Percentiles rank a stretch among this genome's conserved stretches.
Conservation (phyloP, 2,888 invertebrate genomes). For the Eilema caniola region DNA sequence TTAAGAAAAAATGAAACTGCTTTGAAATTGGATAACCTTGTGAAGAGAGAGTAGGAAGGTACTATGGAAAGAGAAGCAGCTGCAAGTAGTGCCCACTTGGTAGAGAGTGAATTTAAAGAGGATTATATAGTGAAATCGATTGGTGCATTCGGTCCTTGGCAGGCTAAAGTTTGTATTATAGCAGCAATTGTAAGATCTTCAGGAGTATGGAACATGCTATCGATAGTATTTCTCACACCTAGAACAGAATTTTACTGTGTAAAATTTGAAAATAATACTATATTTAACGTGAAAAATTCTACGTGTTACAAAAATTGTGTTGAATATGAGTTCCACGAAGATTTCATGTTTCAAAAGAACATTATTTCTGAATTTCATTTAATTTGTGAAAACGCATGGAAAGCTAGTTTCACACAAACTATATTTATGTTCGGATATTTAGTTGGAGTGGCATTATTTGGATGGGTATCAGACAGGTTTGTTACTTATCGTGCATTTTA, state of each 20-base stretch:
- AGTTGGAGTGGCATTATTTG: slow-evolving; percentile 64
- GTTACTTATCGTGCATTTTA: neutral
- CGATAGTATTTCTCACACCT: slow-evolving; percentile 65
- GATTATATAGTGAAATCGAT: slow-evolving; percentile 68
- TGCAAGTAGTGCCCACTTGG: slow-evolving; percentile 33
- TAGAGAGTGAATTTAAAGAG: slow-evolving; percentile 43
- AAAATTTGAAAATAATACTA: slow-evolving; percentile 49
- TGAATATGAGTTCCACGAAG: slow-evolving; percentile 58
- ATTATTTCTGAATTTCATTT: slow-evolving; percentile 65
- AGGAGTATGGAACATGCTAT: slow-evolving; percentile 63
- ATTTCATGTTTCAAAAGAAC: slow-evolving; percentile 57
- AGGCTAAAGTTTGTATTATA: slow-evolving; percentile 56
- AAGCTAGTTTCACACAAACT: slow-evolving; percentile 65
- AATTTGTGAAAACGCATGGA: slow-evolving; percentile 67
- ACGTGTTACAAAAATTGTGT: slow-evolving; percentile 65
- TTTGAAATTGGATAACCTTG: slow-evolving; percentile 8
- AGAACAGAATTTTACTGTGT: slow-evolving; percentile 59
- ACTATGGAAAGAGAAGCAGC: slow-evolving; percentile 42
- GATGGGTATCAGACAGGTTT: slow-evolving; percentile 73
- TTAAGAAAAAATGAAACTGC: slow-evolving; percentile 22
- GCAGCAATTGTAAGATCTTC: slow-evolving; percentile 58
- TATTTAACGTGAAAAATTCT: slow-evolving; percentile 44
- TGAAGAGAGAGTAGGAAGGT: neutral
- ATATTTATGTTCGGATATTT: slow-evolving; percentile 68
- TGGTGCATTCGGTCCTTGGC: slow-evolving; percentile 69